Evolutionary conservation across 2,888 invertebrate species (phyloP).

Genomic region (Hipparchia semele): DNA sequence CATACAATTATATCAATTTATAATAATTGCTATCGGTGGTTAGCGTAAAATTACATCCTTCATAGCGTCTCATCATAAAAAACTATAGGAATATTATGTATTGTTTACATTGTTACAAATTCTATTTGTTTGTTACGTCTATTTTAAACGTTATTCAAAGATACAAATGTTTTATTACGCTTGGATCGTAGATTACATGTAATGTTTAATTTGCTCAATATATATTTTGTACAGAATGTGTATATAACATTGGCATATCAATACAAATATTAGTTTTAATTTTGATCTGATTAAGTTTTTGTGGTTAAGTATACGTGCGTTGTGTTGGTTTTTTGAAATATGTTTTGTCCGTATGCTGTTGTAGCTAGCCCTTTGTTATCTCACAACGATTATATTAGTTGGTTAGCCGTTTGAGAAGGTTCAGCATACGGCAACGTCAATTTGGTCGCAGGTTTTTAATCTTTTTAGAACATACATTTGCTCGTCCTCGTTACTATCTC

Average conservation of each 20-base stretch:
- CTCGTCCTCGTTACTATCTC: constrained; percentile 67
- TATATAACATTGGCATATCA: constrained; percentile 77
- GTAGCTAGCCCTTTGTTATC: constrained; percentile 7
- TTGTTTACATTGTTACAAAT: constrained; percentile 34
- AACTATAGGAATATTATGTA: constrained; percentile 24
- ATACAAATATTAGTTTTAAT: constrained; percentile 42
- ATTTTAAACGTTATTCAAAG: constrained; percentile 10
- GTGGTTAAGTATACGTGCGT: neutral
- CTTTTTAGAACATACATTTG: constrained; percentile 30
- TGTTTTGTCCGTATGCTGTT: constrained; percentile 26
- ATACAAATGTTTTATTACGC: constrained; percentile 29
- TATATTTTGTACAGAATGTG: constrained; percentile 53
- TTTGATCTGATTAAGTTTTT: constrained; percentile 15
- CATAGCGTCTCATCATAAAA: constrained; percentile 12
- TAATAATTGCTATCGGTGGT: constrained; percentile 34
- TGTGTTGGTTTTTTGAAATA: constrained; percentile 8
- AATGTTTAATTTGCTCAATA: constrained; percentile 42
- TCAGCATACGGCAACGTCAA: constrained; percentile 24
- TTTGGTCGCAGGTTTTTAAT: constrained; percentile 18
- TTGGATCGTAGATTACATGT: constrained; percentile 25
- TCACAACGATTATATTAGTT: neutral
- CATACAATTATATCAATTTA: constrained; percentile 19
- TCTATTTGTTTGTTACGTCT: constrained; percentile 32
- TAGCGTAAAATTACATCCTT: constrained; percentile 27
- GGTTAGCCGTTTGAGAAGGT: neutral